These are phyloP conservation scores for Phylloscopus collybita DNA, from an alignment of 2,797 vertebrate genomes.

Conservation along the genomic window DNA sequence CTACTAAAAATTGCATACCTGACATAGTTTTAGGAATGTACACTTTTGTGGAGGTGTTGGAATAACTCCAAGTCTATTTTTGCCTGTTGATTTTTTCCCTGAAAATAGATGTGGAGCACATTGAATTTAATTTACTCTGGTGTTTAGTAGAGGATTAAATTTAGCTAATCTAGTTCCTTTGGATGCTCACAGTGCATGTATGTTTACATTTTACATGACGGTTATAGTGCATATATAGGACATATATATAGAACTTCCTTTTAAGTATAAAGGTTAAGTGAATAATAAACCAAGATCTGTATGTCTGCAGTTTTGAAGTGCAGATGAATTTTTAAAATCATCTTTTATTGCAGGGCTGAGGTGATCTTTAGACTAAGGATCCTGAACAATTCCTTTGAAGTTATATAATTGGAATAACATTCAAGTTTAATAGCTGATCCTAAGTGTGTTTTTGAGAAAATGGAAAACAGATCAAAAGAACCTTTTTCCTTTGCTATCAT, in stretches of 20 bases:
- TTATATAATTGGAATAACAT: neutral
- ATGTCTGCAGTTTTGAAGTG: neutral
- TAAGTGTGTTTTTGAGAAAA: neutral
- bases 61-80: neutral
- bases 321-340: neutral
- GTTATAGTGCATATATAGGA: neutral
- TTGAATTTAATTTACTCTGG: neutral
- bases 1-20: neutral
- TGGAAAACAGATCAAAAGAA: neutral
- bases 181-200: neutral
- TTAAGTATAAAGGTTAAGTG: neutral
- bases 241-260: neutral
- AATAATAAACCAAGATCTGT: neutral
- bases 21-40: neutral
- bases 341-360: neutral
- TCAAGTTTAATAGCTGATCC: neutral
- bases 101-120: neutral
- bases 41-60: neutral
- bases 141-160: neutral
- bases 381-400: neutral
- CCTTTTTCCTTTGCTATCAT: neutral
- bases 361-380: neutral
- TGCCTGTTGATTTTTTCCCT: neutral
- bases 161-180: neutral
- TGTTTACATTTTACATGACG: neutral